Percentiles rank a stretch among this genome's conserved stretches.
phyloP scores from a whole-genome alignment of 35 echinoderm and acorn worm species.

The Anneissia japonica region DNA sequence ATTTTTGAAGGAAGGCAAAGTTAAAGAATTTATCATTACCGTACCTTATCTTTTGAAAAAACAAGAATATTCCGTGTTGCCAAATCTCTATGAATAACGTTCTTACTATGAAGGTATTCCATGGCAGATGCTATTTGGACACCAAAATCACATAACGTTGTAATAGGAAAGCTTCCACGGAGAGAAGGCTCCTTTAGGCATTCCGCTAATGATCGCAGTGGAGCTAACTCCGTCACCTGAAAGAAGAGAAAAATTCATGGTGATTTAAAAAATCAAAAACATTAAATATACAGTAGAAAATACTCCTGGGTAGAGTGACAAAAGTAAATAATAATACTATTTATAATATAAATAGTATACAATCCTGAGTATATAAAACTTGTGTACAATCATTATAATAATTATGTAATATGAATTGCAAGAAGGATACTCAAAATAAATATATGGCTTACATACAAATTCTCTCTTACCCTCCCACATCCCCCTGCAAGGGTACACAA shows the following conservation, averaged over 20 bases:
- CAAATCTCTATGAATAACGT: constrained; percentile 93
- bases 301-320: too few relatives aligned
- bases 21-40: background rate
- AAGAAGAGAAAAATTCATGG: constrained; percentile 11
- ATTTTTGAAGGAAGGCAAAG: background rate
- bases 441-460: too few relatives aligned
- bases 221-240: constrained; percentile 96
- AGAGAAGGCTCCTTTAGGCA: constrained; percentile 85
- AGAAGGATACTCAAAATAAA: too few relatives aligned
- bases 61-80: constrained; percentile 89
- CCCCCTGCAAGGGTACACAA: too few relatives aligned
- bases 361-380: too few relatives aligned
- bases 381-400: too few relatives aligned
- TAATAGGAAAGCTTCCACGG: constrained; percentile 75
- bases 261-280: too few relatives aligned
- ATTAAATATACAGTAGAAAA: too few relatives aligned
- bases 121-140: constrained; percentile 82
- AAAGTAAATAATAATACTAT: too few relatives aligned
- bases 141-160: constrained; percentile 66
- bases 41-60: constrained; percentile 83
- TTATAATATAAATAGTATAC: too few relatives aligned
- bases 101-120: constrained; percentile 80
- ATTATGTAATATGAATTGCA: too few relatives aligned
- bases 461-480: too few relatives aligned
- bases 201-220: constrained; percentile 79